A percentile compares a stretch with the other conserved stretches of the same genome.
Evolutionary conservation across 2,797 vertebrate species (phyloP).

Genomic region (Gambusia yucatana): DNA sequence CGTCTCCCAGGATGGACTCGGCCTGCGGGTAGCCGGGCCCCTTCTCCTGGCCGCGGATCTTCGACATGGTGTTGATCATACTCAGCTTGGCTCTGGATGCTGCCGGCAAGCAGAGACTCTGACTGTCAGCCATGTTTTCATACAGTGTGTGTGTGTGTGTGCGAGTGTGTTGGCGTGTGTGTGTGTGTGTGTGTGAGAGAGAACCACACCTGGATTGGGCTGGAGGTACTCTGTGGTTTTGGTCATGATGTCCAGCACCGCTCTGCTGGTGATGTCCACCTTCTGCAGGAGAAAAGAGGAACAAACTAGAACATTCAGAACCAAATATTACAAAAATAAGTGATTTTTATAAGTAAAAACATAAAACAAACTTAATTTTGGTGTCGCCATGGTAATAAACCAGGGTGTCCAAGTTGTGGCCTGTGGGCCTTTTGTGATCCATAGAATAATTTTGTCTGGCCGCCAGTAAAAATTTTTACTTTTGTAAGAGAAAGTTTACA

Average conservation of each 20-base stretch:
- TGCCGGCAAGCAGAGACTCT: slow-evolving; percentile 39
- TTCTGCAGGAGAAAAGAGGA: slow-evolving; percentile 58
- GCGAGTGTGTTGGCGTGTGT: too few species aligned
- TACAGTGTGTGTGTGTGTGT: too few species aligned
- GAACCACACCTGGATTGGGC: slow-evolving; percentile 89
- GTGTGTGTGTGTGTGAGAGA: too few species aligned
- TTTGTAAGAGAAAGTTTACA: too few species aligned
- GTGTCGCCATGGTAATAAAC: background rate
- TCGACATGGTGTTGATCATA: slow-evolving; percentile 99
- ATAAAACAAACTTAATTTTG: background rate
- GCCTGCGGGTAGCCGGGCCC: slow-evolving; percentile 95
- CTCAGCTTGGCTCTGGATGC: slow-evolving; percentile 95
- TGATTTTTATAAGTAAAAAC: background rate
- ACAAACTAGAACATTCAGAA: background rate
- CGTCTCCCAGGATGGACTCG: slow-evolving; percentile 90
- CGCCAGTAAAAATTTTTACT: too few species aligned
- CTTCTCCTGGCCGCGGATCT: slow-evolving; percentile 91
- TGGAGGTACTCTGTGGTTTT: slow-evolving; percentile 98
- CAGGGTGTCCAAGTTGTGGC: background rate
- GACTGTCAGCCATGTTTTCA: rapidly evolving
- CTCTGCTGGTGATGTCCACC: slow-evolving; percentile 85
- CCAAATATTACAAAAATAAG: background rate
- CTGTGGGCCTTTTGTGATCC: background rate
- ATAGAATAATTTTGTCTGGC: background rate
- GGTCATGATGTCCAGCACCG: slow-evolving; percentile 96